phyloP scores from a whole-genome alignment of 2,888 invertebrate genomes.

The Napeogenes inachia region DNA sequence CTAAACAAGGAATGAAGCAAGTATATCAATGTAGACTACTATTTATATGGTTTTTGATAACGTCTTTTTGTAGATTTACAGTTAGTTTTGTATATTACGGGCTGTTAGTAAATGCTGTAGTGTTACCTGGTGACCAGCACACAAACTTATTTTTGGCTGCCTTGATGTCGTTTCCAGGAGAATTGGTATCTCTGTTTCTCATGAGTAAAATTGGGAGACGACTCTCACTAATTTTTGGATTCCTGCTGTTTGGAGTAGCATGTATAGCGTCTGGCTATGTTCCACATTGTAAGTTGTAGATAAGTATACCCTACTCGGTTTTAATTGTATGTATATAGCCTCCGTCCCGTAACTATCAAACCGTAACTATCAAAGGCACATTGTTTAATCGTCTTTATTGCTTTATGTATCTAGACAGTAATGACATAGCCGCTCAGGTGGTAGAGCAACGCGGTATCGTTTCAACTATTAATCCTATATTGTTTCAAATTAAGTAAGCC shows the following conservation, averaged over 20 bases:
- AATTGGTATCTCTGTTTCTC: conserved; percentile 50
- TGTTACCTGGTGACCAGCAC: conserved; percentile 60
- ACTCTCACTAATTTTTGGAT: conserved; percentile 51
- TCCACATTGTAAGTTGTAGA: not conserved
- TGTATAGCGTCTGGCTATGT: conserved; percentile 28
- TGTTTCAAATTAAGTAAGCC: no score
- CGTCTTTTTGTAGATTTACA: conserved; percentile 47
- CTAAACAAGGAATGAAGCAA: no score
- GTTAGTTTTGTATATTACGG: conserved; percentile 62
- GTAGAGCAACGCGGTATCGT: no score
- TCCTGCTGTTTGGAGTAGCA: conserved; percentile 42
- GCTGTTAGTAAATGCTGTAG: conserved; percentile 59
- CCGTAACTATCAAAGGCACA: no score
- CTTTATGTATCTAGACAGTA: no score
- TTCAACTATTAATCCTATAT: no score
- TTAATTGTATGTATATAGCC: no score
- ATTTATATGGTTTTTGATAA: conserved; percentile 46
- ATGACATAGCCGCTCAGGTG: no score
- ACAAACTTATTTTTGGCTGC: conserved; percentile 59
- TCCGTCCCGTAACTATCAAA: no score
- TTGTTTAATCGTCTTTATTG: no score
- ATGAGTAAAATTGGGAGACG: conserved; percentile 63
- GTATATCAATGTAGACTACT: conserved; percentile 52
- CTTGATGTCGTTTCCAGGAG: conserved; percentile 63
- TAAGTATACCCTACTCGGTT: no score